phyloP scores from a whole-genome alignment of 2,113 vertebrate genomes.

The Tychaedon coryphoeus region DNA sequence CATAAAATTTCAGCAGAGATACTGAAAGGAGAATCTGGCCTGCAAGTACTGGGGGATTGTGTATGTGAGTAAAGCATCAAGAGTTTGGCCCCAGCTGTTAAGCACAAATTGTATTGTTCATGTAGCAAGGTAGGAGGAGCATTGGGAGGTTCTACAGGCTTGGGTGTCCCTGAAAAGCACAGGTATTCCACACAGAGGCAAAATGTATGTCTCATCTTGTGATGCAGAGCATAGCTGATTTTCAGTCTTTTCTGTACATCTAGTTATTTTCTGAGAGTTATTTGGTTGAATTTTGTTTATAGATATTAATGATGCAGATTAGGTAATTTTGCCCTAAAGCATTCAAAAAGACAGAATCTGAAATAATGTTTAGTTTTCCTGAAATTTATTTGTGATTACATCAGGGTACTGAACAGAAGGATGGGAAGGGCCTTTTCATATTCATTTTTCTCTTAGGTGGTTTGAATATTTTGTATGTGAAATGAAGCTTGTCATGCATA shows the following conservation, averaged over 20 bases:
- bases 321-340: neutral
- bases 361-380: neutral
- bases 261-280: neutral
- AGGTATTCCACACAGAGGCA: neutral
- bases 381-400: neutral
- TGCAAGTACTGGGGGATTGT: neutral
- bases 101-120: neutral
- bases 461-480: constrained; percentile 3
- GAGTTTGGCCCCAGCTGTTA: neutral
- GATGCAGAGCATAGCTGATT: neutral
- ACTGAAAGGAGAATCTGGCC: neutral
- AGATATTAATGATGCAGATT: neutral
- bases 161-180: neutral
- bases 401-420: neutral
- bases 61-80: neutral
- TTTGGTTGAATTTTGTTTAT: neutral
- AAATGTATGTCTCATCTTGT: neutral
- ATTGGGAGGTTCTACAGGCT: neutral
- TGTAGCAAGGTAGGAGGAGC: neutral
- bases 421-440: neutral
- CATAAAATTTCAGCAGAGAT: neutral
- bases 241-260: neutral
- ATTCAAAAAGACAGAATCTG: neutral
- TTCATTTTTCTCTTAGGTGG: neutral
- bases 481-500: neutral